Percentiles rank a stretch among this genome's conserved stretches.
These are phyloP conservation scores for Pitangus sulphuratus DNA, from an alignment of 2,797 vertebrate genomes.

Conservation along the genomic window DNA sequence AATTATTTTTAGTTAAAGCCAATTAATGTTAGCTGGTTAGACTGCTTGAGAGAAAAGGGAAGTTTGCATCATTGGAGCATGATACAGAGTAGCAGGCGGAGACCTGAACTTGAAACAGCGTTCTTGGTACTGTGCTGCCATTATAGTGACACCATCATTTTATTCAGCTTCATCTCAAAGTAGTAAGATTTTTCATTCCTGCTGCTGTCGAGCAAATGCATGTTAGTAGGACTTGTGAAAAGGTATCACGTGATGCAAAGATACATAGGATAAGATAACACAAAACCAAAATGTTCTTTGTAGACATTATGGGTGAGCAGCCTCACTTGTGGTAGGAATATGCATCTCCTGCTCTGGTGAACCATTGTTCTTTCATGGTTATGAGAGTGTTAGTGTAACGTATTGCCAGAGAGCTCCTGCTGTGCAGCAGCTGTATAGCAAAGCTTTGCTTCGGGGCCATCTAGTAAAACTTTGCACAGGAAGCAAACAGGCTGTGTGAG, in stretches of 20 bases:
- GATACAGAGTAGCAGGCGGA: not conserved
- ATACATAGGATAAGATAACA: not conserved
- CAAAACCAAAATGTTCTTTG: not conserved
- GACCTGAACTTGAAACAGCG: not conserved
- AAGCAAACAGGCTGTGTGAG: not conserved
- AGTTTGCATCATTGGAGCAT: not conserved
- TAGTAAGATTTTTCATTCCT: not conserved
- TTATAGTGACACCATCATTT: not conserved
- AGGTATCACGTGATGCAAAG: not conserved
- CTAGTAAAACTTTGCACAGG: not conserved
- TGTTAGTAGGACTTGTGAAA: not conserved
- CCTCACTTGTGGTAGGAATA: not conserved
- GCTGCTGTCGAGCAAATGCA: not conserved
- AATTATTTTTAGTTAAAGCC: not conserved
- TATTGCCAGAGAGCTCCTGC: not conserved
- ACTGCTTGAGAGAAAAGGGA: not conserved
- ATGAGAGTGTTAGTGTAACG: not conserved
- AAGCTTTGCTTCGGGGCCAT: not conserved
- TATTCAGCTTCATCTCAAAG: not conserved
- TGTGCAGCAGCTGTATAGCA: accelerated
- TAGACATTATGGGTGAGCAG: not conserved
- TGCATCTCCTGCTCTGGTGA: not conserved
- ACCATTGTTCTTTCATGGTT: not conserved
- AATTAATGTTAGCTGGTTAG: not conserved
- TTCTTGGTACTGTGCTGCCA: not conserved